Evolutionary conservation across 2,888 invertebrate species (phyloP).

Genomic region (Cotesia congregata): DNA sequence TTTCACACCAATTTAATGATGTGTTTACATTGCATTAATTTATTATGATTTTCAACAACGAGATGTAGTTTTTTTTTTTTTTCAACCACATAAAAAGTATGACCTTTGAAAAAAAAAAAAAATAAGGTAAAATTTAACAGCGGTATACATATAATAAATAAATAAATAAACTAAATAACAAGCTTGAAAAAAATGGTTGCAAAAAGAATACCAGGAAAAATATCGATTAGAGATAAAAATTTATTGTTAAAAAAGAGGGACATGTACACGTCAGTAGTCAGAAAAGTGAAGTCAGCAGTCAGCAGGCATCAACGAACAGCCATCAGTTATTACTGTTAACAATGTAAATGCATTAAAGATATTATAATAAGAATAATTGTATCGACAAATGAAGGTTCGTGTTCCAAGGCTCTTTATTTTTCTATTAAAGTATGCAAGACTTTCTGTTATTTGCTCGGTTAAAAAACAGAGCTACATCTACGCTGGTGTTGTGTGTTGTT

Average conservation of each 20-base stretch:
- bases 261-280: neutral
- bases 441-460: neutral
- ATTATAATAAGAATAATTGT: constrained; percentile 1
- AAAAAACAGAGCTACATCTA: neutral
- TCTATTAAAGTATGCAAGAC: neutral
- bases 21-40: too few relatives aligned
- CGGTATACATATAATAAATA: too few relatives aligned
- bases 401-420: neutral
- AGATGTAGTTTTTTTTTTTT: too few relatives aligned
- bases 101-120: too few relatives aligned
- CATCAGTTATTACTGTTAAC: neutral
- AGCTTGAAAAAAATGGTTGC: neutral
- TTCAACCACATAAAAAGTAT: too few relatives aligned
- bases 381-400: neutral
- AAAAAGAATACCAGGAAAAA: neutral
- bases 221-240: neutral
- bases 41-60: too few relatives aligned
- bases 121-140: too few relatives aligned
- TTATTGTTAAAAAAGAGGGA: neutral
- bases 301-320: neutral
- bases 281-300: neutral
- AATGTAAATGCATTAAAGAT: neutral
- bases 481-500: neutral
- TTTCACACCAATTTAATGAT: too few relatives aligned
- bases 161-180: too few relatives aligned